Evolutionary conservation across 2,888 invertebrate genomes (phyloP), one percentile per base, ranked within the genome.

Genomic region (Drosophila ustulata): DNA sequence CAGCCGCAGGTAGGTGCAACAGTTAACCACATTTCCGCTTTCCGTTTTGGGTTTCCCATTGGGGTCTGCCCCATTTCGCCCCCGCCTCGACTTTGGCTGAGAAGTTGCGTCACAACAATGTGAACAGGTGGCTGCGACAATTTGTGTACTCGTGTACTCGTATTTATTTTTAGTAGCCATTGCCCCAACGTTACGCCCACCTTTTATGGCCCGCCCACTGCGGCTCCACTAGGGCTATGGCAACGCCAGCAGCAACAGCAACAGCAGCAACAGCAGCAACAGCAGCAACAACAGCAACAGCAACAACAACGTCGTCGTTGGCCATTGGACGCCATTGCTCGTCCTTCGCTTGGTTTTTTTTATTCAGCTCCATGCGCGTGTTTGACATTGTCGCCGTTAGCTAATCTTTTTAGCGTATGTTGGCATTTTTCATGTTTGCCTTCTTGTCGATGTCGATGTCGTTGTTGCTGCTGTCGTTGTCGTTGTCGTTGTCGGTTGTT

Each of bases 361-460:
- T 62, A 18, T 41, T 28, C 34, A 46, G 53, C 51, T 51, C 71
- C 62, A 43, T 72, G 84, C 81, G 89, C 89, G 84, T 89, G 88
- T 85, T 89, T 89, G 89, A 88, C 85, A 85, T 85, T 85, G 89
- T 87, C 82, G 89, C 89, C 84, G 85, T 84, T 87, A 82, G 89
- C 89, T 87, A 89, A 85, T 89, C 89, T 85, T 87, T 85, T 87
- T 87, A 87, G 88, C 85, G 89, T 87, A 85, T 89, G 88, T 87
- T 89, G 85, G 88, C 85, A 89, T 85, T 85, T 89, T 84, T 84
- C 83, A 87, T 89, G 89, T 85, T 87, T 89, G 87, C 84, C 78
- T 78, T 80, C 84, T 86, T 86, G 77, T 88, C 66, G 69, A 59
- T 72, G 71, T 75, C 37, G 71, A 53, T 45, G 56, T 50, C 37